A percentile compares a stretch with the other conserved stretches of the same genome.
Evolutionary conservation across 1,140 invertebrate genomes (phyloP).

Genomic region (Drosophila parabipectinata): DNA sequence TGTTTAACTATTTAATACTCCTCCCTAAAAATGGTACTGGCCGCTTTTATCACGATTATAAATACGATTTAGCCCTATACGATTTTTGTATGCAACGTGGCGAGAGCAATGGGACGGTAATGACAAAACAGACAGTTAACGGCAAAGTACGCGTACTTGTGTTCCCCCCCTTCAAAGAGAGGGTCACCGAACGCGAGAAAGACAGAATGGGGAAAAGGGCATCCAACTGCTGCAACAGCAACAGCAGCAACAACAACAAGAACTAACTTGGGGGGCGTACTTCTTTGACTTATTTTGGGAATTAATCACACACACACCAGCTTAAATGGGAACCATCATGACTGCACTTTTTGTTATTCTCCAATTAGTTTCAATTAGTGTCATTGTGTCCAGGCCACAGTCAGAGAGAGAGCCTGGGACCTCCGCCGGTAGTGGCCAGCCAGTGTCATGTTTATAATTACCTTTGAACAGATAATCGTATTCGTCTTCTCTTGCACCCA

Average conservation of each 20-base stretch:
- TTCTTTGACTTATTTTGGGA: slow-evolving; percentile 34
- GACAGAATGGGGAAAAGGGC: slow-evolving; percentile 41
- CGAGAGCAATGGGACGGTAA: slow-evolving; percentile 64
- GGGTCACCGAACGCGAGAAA: neutral
- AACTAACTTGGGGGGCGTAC: slow-evolving; percentile 50
- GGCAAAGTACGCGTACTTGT: slow-evolving; percentile 53
- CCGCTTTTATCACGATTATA: slow-evolving; percentile 66
- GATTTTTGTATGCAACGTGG: slow-evolving; percentile 63
- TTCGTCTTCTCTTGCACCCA: slow-evolving; percentile 99
- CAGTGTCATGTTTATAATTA: slow-evolving; percentile 85
- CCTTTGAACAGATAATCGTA: slow-evolving; percentile 99
- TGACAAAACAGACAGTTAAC: slow-evolving; percentile 75
- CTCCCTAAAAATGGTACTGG: slow-evolving; percentile 26
- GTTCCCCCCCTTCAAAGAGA: slow-evolving; percentile 19
- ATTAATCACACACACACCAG: slow-evolving; percentile 43
- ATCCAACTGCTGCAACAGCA: slow-evolving; percentile 47
- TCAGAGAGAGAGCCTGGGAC: slow-evolving; percentile 11
- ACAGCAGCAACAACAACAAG: slow-evolving; percentile 26
- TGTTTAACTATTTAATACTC: slow-evolving; percentile 19
- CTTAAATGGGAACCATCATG: slow-evolving; percentile 11
- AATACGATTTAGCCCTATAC: slow-evolving; percentile 57
- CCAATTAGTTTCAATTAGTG: slow-evolving; percentile 79
- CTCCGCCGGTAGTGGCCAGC: slow-evolving; percentile 15
- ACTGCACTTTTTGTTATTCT: slow-evolving; percentile 67
- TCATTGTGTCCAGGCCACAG: slow-evolving; percentile 45